Conservation (phyloP, 2,888 invertebrate genomes). For the Microctonus aethiopoides region DNA sequence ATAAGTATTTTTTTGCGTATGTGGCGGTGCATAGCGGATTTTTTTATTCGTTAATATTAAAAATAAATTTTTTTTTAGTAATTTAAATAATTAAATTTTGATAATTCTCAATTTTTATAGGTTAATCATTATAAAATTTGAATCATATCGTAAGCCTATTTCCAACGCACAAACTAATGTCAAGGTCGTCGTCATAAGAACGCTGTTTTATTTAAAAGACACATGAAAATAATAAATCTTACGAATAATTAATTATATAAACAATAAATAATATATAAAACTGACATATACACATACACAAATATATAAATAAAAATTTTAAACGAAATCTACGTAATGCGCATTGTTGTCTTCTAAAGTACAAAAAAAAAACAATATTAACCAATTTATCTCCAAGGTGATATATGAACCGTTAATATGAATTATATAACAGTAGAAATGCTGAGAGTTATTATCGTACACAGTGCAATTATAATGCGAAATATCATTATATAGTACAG, state of each 20-base stretch:
- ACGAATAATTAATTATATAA: too few species aligned
- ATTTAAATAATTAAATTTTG: too few species aligned
- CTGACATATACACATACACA: too few species aligned
- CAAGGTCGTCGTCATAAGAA: constrained; percentile 13
- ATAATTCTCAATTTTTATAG: too few species aligned
- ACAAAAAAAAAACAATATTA: constrained; percentile 6
- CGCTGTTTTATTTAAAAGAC: constrained; percentile 8
- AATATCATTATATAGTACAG: too few species aligned
- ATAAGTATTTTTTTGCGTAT: constrained; percentile 38
- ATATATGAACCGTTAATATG: neutral
- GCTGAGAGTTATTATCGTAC: too few species aligned
- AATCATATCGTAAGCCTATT: too few species aligned
- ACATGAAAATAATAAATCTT: too few species aligned
- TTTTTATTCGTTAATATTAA: neutral
- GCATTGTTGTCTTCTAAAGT: constrained; percentile 2
- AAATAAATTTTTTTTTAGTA: neutral
- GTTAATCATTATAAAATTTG: too few species aligned
- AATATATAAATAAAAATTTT: too few species aligned
- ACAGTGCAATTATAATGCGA: neutral
- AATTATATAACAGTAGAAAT: constrained; percentile 32
- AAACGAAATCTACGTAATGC: constrained; percentile 15
- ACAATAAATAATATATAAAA: too few species aligned
- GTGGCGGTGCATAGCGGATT: constrained; percentile 27
- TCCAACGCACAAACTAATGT: constrained; percentile 14
- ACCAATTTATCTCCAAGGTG: constrained; percentile 30